Evolutionary conservation across 2,113 vertebrate genomes (phyloP), one percentile per base, ranked within the genome.

Genomic region (Sebastes fasciatus): DNA sequence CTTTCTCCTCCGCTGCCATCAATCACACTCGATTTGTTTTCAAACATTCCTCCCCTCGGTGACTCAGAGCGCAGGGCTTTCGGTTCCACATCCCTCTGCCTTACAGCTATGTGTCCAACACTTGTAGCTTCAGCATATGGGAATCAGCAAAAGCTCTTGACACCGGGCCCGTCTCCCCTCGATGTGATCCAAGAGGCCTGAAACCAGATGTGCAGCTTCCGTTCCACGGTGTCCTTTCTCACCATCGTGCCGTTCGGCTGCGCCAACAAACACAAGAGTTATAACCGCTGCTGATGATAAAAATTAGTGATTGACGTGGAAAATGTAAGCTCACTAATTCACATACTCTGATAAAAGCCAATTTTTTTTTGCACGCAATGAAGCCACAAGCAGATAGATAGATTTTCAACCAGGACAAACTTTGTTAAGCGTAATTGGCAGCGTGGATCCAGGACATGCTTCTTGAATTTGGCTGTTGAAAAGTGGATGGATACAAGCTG

Each of bases 141-240:
- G 74, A 68, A 57, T 40, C 55, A 42, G 42, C 4, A 11, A 78
- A 42, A 55, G 1, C 14, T 54, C 62, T 54, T 57, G 61, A 74
- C 40, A 42, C 19, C 21, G 19, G 6, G 78, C 48, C 21, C 21
- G 0, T 13, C 19, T 74, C 46, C 45, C 34, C 21, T 66, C 9
- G 0, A 19, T 43, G 49, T 26, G 54, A 79, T 70, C 80, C 83
- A 77, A 60, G 11, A 63, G 23, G 10, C 49, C 58, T 3, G 4
- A 75, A 64, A 74, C 19, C 84, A 89, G 82, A 88, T 87, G 80
- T 81, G 45, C 34, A 57, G 70, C 84, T 73, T 88, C 82, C 5
- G 52, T 84, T 80, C 21, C 67, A 62, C 10, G n/a, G 19, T 17
- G 43, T 80, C n/a, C 64, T 17, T n/a, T 57, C 54, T 67, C 46